A percentile compares a stretch with the other conserved stretches of the same genome.
phyloP scores from a whole-genome alignment of 2,888 invertebrate genomes.

The Stictocephala bisonia region DNA sequence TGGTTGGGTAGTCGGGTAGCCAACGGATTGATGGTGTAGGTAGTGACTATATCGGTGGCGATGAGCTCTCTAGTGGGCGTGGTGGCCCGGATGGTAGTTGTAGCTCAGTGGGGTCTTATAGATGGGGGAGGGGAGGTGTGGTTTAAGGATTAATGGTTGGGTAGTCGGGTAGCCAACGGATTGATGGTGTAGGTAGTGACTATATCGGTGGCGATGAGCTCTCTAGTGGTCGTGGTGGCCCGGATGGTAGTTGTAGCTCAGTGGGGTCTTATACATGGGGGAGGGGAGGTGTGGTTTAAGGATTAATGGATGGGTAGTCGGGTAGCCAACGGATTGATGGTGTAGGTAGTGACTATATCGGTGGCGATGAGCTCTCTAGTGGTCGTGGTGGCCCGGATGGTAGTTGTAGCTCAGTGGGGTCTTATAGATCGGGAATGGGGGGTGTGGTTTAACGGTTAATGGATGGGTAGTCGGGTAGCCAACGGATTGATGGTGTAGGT shows the following conservation, averaged over 20 bases:
- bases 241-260: conserved; percentile 6
- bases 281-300: too few relatives aligned
- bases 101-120: too few relatives aligned
- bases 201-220: conserved; percentile 20
- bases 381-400: conserved; percentile 5
- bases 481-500: conserved; percentile 25
- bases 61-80: conserved; percentile 4
- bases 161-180: neutral
- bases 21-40: conserved; percentile 18
- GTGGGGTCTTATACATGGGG: too few relatives aligned
- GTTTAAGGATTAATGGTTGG: too few relatives aligned
- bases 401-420: too few relatives aligned
- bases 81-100: neutral
- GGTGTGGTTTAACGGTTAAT: too few relatives aligned
- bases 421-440: too few relatives aligned
- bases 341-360: conserved; percentile 26
- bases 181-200: conserved; percentile 35
- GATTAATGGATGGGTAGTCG: neutral
- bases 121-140: too few relatives aligned
- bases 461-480: conserved; percentile 1
- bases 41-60: conserved; percentile 31
- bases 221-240: conserved; percentile 21
- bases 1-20: conserved; percentile 4
- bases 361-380: conserved; percentile 24
- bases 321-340: conserved; percentile 13